Conservation (phyloP, 2,797 vertebrate genomes). For the Tapirus indicus region DNA sequence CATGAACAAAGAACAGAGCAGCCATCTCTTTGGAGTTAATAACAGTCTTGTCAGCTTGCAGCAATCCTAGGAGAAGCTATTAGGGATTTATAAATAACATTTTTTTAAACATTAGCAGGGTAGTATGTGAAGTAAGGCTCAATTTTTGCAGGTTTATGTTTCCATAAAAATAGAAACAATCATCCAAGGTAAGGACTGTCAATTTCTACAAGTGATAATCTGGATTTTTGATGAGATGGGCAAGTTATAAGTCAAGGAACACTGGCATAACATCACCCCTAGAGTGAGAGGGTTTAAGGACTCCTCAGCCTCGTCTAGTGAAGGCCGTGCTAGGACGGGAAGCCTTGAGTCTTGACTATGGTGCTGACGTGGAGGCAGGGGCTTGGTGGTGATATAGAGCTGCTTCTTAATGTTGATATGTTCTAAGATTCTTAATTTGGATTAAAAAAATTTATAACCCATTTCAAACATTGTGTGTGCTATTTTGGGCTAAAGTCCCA, state of each 20-base stretch:
- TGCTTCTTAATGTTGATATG: neutral
- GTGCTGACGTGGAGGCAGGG: neutral
- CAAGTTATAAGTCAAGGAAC: neutral
- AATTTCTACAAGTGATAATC: neutral
- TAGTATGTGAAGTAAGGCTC: neutral
- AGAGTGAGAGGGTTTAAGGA: neutral
- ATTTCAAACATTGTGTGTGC: neutral
- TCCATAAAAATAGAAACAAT: neutral
- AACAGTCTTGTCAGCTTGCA: slow-evolving; percentile 82
- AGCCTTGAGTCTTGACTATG: neutral
- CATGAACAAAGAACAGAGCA: slow-evolving; percentile 82
- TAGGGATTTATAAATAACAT: neutral
- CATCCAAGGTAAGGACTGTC: neutral
- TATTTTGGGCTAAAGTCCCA: neutral
- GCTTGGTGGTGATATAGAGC: neutral
- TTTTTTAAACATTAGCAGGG: neutral
- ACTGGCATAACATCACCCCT: neutral
- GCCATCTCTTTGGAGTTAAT: slow-evolving; percentile 82
- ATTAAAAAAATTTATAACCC: neutral
- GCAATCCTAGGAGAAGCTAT: slow-evolving; percentile 86
- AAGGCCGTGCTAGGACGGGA: neutral
- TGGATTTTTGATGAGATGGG: neutral
- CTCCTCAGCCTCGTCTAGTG: neutral
- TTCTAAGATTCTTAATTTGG: neutral
- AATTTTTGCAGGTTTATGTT: neutral